Evolutionary conservation across 2,797 vertebrate species (phyloP), one percentile per base, ranked within the genome.

Genomic region (Glossophaga mutica): DNA sequence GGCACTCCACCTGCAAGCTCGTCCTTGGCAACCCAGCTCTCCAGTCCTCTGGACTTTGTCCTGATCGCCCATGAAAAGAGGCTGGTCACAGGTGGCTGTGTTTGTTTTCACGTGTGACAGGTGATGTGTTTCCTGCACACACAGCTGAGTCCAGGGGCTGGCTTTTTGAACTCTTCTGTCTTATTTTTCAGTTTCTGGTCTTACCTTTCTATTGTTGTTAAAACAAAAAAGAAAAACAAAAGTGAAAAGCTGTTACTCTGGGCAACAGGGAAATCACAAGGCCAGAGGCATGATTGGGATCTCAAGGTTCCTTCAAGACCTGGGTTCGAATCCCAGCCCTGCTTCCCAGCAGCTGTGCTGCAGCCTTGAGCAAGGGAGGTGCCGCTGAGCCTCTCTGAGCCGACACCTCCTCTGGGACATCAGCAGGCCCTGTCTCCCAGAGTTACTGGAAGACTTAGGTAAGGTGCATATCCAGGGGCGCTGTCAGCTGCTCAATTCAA

Each of bases 41-140:
- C 70, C 6, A 0, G 65, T 5, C 26, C 78, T 90, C 85, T 73
- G 94, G 92, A 95, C 97, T 96, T 93, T 95, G 94, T 55, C 91
- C 89, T 2, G 3, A 2, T 29, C 0, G 0, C 42, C 57, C 11
- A 7, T 3, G 55, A 59, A 55, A 48, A 91, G 90, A 90, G 52
- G 44, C 48, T 4, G 82, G 87, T 22, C 92, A 34, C 74, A 48
- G 67, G 79, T 0, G 55, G 81, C 85, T 37, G 42, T 94, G 52
- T 96, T 91, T 94, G 89, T 68, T 76, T 73, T 59, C 82, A 50
- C 0, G 2, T 74, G 32, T 57, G 57, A 74, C 57, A 84, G 93
- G 90, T 70, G 70, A 79, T 81, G 59, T 39, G 29, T 83, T 91
- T 95, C 92, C 95, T 91, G 95, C 79, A 95, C 70, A 34, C 11